Conservation (phyloP, 1,140 invertebrate species). For the Tachypleus tridentatus region DNA sequence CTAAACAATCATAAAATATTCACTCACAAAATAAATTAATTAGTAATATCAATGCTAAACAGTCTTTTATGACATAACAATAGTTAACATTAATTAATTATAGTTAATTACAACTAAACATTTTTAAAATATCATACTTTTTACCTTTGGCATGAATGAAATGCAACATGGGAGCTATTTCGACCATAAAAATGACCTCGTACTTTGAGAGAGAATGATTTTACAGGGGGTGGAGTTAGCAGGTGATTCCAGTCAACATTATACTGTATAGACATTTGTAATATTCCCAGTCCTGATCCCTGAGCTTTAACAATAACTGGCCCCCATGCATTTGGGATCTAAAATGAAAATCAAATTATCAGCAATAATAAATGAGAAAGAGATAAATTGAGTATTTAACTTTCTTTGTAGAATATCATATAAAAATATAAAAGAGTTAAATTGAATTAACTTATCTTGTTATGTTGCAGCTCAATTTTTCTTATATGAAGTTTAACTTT, state of each 20-base stretch:
- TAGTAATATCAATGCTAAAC: too few species aligned
- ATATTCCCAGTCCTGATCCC: conserved; percentile 78
- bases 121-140: not conserved
- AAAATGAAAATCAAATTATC: conserved; percentile 10
- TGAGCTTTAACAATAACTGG: conserved; percentile 77
- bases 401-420: not conserved
- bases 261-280: conserved; percentile 88
- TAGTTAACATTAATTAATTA: not conserved
- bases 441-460: not conserved
- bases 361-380: not conserved
- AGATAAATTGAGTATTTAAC: not conserved
- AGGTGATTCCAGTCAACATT: conserved; percentile 77
- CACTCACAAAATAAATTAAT: too few species aligned
- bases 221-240: conserved; percentile 70
- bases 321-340: conserved; percentile 85
- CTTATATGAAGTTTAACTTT: not conserved
- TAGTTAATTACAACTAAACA: not conserved
- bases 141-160: conserved; percentile 56
- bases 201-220: conserved; percentile 57
- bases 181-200: conserved; percentile 68
- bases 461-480: too few species aligned
- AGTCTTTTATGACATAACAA: too few species aligned
- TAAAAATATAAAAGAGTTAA: not conserved
- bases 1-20: too few species aligned
- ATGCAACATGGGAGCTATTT: conserved; percentile 84